Conservation (phyloP, 2,113 vertebrate genomes). For the Anolis sagrei region DNA sequence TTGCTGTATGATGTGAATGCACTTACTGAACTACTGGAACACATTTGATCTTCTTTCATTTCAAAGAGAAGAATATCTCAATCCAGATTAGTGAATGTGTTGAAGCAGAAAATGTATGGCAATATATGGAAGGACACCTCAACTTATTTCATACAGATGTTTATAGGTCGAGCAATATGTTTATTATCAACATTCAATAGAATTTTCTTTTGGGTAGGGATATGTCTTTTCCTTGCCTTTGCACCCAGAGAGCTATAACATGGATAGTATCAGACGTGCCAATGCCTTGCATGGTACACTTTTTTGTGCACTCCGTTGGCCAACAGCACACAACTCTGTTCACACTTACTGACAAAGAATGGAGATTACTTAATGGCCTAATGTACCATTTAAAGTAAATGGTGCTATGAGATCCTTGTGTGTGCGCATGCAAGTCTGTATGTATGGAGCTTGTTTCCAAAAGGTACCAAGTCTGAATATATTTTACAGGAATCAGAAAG, state of each 20-base stretch:
- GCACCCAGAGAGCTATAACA: background rate
- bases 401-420: background rate
- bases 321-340: background rate
- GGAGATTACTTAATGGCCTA: background rate
- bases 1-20: background rate
- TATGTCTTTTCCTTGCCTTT: background rate
- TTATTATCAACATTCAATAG: background rate
- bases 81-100: background rate
- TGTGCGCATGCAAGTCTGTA: too few relatives aligned
- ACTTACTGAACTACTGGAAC: background rate
- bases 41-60: background rate
- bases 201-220: background rate
- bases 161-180: background rate
- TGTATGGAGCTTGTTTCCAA: too few relatives aligned
- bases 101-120: background rate
- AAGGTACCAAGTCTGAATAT: too few relatives aligned
- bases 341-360: background rate
- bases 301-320: background rate
- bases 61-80: background rate
- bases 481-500: too few relatives aligned
- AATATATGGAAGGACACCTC: background rate
- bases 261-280: background rate
- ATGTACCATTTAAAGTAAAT: rapidly evolving
- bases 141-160: background rate
- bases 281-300: background rate